These are phyloP conservation scores for Probosciger aterrimus DNA, from an alignment of 2,113 vertebrate genomes.

Conservation along the genomic window DNA sequence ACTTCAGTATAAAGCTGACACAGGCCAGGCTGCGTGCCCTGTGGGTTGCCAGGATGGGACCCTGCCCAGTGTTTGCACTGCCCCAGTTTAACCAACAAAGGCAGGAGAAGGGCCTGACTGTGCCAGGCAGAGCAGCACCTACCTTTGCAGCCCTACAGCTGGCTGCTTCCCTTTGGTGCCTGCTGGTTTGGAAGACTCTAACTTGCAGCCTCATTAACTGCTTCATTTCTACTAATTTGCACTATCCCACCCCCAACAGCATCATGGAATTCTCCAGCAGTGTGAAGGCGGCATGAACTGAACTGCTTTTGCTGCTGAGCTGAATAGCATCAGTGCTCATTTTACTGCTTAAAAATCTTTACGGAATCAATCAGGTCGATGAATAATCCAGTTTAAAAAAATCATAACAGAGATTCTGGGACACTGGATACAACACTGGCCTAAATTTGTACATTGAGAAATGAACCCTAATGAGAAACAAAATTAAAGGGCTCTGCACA, in stretches of 20 bases:
- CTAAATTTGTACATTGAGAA: neutral
- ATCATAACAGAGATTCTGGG: neutral
- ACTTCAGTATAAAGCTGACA: neutral
- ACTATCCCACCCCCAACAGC: neutral
- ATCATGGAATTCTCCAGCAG: neutral
- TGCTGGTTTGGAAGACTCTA: neutral
- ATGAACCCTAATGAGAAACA: neutral
- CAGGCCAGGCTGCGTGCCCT: rapidly evolving
- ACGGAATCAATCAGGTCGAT: neutral
- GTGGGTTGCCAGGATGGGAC: neutral
- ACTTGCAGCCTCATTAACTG: neutral
- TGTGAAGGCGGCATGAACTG: neutral
- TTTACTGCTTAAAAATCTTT: neutral
- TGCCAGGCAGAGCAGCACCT: neutral
- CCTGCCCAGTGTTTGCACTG: neutral
- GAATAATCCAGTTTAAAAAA: neutral
- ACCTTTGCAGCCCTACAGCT: neutral
- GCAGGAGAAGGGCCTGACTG: neutral
- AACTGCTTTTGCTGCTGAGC: neutral
- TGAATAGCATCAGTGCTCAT: neutral
- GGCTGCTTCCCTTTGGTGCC: rapidly evolving
- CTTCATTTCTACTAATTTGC: slow-evolving; percentile 12
- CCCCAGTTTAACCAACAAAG: neutral
- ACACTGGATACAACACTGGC: neutral
- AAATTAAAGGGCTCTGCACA: neutral